phyloP scores from a whole-genome alignment of 2,113 vertebrate species.

The Pelvicachromis taeniatus region DNA sequence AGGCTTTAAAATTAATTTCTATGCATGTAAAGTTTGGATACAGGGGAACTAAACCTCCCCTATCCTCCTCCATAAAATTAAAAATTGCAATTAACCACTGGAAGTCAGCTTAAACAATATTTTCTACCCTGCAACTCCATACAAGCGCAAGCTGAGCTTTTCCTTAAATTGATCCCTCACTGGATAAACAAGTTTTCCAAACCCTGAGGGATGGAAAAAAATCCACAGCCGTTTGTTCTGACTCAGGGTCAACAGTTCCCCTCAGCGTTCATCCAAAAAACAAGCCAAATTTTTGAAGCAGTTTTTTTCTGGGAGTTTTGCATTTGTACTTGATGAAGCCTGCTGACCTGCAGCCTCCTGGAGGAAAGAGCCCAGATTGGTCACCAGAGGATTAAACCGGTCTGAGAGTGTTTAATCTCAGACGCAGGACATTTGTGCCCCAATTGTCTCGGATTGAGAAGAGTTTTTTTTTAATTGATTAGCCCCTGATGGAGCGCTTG shows the following conservation, averaged over 20 bases:
- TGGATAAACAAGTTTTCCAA: not conserved
- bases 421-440: slow-evolving; percentile 35
- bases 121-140: not conserved
- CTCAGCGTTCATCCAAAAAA: not conserved
- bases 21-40: not conserved
- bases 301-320: not conserved
- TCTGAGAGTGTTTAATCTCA: slow-evolving; percentile 59
- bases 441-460: slow-evolving; percentile 40
- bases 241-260: not conserved
- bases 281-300: not conserved
- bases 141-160: not conserved
- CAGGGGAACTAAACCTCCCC: not conserved
- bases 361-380: slow-evolving; percentile 47
- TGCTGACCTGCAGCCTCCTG: not conserved
- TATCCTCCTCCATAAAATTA: not conserved
- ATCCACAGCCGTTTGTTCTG: not conserved
- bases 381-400: slow-evolving; percentile 45
- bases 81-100: not conserved
- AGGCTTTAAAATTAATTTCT: not conserved
- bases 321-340: not conserved
- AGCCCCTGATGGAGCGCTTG: slow-evolving; percentile 39
- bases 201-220: not conserved
- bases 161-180: not conserved
- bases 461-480: slow-evolving; percentile 50
- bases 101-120: not conserved